A percentile compares a stretch with the other conserved stretches of the same genome.
Conservation (phyloP, 1,140 invertebrate genomes). For the Bombus difficillimus region DNA sequence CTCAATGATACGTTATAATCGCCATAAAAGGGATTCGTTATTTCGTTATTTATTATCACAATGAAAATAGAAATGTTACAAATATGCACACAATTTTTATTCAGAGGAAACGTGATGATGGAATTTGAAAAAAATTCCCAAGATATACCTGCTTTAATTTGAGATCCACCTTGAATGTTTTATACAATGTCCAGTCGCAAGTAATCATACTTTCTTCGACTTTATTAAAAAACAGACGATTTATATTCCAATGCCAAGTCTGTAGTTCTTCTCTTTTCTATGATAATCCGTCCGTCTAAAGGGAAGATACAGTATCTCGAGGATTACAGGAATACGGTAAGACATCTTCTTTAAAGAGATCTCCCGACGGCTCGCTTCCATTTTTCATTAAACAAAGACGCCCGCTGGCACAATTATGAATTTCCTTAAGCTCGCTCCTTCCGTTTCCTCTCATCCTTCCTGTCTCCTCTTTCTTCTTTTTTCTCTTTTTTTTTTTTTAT, state of each 20-base stretch:
- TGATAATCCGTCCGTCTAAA: neutral
- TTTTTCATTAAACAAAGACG: conserved; percentile 22
- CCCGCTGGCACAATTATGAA: conserved; percentile 21
- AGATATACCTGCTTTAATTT: neutral
- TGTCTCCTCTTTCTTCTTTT: neutral
- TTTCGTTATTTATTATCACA: neutral
- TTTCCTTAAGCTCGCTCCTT: conserved; percentile 1
- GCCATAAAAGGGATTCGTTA: too few species aligned
- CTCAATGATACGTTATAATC: too few species aligned
- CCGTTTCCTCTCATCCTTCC: neutral
- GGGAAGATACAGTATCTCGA: too few species aligned
- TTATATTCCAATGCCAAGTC: neutral
- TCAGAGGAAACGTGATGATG: too few species aligned
- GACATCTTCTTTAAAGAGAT: neutral
- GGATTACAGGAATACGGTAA: neutral
- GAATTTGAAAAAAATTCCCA: neutral
- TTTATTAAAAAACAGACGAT: neutral
- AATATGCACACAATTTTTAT: neutral
- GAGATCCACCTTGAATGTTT: neutral
- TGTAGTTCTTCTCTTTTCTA: neutral
- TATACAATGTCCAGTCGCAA: neutral
- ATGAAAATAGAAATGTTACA: too few species aligned
- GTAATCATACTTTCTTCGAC: neutral
- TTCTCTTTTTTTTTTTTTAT: neutral
- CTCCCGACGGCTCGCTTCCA: neutral